Evolutionary conservation across 2,797 vertebrate species (phyloP), one percentile per base, ranked within the genome.

Genomic region (Scleropages formosus): DNA sequence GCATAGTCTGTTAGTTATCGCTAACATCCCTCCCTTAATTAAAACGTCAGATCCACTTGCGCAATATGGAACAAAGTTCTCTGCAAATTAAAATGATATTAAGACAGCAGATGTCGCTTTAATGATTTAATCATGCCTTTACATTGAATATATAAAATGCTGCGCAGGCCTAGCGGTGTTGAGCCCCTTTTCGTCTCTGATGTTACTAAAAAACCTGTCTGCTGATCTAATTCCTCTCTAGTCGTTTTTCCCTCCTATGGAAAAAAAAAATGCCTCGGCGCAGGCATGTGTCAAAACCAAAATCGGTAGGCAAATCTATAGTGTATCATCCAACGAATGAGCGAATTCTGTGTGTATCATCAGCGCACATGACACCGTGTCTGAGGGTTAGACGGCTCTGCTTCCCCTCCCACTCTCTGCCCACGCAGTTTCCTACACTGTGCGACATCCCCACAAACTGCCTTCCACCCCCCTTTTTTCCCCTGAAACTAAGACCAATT

Each of bases 11-110:
- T 16, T 56, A 18, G 67, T 22, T 22, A 16, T 59, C 27, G 8
- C 53, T 44, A 15, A 60, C 27, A 22, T 58, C 70, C 27, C 78
- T 79, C 75, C 78, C 84, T 85, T 88, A 88, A 92, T 93, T 91
- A 89, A 89, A 91, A 87, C 82, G 89, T 88, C 87, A 88, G 81
- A 89, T 86, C 80, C 76, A 84, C 84, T 83, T 80, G 78, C 73
- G 82, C 80, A 84, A 83, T 78, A 83, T 81, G 83, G 81, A 81
- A 80, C 80, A 62, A 78, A 85, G 83, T 85, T 86, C 84, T 86
- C 75, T n/a, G 77, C 84, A 84, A 91, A 91, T 92, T 90, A 90
- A 91, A 89, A 89, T 87, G 62, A 84, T 91, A 92, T 92, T 86
- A 89, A 81, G 83, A 75, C 77, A 87, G 86, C 90, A 93, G 88